Conservation (phyloP, 1,140 invertebrate species). For the Marisa cornuarietis region DNA sequence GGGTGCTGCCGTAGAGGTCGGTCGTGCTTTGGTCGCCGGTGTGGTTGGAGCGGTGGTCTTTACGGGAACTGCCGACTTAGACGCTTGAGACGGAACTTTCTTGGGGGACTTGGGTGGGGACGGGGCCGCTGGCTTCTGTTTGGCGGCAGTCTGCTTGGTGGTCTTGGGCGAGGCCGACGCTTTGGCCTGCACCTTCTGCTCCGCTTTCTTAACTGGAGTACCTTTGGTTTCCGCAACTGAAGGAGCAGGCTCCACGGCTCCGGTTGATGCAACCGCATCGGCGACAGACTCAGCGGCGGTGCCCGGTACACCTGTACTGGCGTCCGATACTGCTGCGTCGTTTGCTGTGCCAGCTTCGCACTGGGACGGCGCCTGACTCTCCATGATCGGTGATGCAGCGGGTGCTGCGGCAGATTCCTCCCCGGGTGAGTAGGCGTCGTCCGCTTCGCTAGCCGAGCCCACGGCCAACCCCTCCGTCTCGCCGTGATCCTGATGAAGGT, state of each 20-base stretch:
- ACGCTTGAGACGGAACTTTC: constrained; percentile 4
- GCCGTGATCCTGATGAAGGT: no score
- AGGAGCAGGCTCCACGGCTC: neutral
- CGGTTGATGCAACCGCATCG: neutral
- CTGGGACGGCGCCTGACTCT: neutral
- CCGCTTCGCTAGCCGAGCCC: no score
- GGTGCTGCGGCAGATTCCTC: no score
- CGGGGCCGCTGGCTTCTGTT: neutral
- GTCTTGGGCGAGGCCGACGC: neutral
- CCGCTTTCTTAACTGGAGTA: neutral
- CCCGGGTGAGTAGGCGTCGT: no score
- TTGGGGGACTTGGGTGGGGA: constrained; percentile 11
- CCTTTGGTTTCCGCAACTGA: no score
- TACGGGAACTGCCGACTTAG: constrained; percentile 17
- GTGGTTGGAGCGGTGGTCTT: constrained; percentile 14
- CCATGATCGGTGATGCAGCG: no score
- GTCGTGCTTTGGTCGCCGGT: neutral
- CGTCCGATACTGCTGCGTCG: neutral
- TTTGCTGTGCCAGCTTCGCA: neutral
- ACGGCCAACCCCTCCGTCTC: no score
- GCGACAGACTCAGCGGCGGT: neutral
- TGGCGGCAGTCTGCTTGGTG: neutral
- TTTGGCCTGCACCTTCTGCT: neutral
- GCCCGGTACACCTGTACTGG: neutral
- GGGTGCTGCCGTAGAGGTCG: neutral